phyloP scores from a whole-genome alignment of 2,888 invertebrate genomes.

The Leptinotarsa rubiginosa region DNA sequence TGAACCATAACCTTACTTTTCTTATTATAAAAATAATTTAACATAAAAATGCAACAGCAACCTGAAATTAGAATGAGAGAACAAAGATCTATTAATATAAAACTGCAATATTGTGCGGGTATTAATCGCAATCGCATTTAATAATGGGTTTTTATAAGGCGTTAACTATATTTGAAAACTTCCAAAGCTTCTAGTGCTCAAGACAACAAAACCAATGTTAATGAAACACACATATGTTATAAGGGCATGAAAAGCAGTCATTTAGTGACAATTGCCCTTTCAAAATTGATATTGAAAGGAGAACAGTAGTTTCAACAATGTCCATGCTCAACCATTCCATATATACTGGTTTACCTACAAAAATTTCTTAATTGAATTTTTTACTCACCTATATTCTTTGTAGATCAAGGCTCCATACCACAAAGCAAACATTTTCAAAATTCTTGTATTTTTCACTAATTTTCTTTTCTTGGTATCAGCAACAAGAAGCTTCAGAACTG shows the following conservation, averaged over 20 bases:
- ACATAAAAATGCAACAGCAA: no score
- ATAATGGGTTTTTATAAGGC: background rate
- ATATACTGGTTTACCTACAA: background rate
- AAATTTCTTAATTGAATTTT: conserved; percentile 25
- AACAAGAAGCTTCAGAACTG: background rate
- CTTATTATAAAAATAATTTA: background rate
- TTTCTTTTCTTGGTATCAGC: background rate
- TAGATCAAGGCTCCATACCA: conserved; percentile 65
- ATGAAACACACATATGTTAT: background rate
- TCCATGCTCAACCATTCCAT: no score
- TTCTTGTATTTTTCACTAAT: conserved; percentile 6
- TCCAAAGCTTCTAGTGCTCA: background rate
- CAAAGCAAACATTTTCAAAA: conserved; percentile 62
- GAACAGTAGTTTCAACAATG: background rate
- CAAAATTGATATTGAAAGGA: background rate
- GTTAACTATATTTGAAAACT: background rate
- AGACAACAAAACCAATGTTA: conserved; percentile 1
- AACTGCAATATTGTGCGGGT: no score
- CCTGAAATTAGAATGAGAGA: no score
- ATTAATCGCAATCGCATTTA: no score
- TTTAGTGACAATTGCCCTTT: no score
- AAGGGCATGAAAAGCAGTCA: no score
- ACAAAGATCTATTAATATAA: no score
- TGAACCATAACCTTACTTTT: conserved; percentile 6
- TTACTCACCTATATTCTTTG: conserved; percentile 65